Conservation (phyloP, 2,113 vertebrate genomes). For the Channa argus region DNA sequence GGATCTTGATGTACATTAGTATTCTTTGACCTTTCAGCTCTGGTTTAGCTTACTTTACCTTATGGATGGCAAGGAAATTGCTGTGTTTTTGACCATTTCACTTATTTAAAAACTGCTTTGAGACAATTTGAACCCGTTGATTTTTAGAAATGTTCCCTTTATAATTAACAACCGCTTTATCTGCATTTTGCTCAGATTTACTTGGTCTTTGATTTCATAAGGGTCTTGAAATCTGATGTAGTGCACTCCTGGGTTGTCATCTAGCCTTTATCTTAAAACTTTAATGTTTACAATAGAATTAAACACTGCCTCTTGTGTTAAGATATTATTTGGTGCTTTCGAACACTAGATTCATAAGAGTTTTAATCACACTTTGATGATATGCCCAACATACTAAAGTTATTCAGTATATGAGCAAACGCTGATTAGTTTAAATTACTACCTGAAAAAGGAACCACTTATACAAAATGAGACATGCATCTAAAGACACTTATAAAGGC, state of each 20-base stretch:
- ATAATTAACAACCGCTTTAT: constrained; percentile 25
- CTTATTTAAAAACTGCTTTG: constrained; percentile 5
- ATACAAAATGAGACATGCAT: constrained; percentile 22
- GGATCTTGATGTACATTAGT: constrained; percentile 24
- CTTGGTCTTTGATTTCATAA: constrained; percentile 22
- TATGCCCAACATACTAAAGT: constrained; percentile 20
- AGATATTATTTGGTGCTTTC: constrained; percentile 54
- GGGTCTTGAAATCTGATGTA: constrained; percentile 8
- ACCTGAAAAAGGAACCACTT: not conserved
- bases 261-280: constrained; percentile 37
- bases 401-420: constrained; percentile 2
- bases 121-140: not conserved
- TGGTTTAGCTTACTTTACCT: constrained; percentile 1
- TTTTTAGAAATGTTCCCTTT: constrained; percentile 5
- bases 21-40: constrained; percentile 10
- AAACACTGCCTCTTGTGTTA: constrained; percentile 65
- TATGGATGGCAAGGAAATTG: not conserved
- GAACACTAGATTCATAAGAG: constrained; percentile 11
- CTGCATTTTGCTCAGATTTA: constrained; percentile 12
- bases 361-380: constrained; percentile 24
- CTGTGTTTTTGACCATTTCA: constrained; percentile 14
- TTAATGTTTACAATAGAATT: constrained; percentile 67
- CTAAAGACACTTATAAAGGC: constrained; percentile 7
- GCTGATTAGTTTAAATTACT: not conserved
- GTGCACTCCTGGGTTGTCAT: constrained; percentile 11